Evolutionary conservation across 2,888 invertebrate species (phyloP).

Genomic region (Synergus umbraculus): DNA sequence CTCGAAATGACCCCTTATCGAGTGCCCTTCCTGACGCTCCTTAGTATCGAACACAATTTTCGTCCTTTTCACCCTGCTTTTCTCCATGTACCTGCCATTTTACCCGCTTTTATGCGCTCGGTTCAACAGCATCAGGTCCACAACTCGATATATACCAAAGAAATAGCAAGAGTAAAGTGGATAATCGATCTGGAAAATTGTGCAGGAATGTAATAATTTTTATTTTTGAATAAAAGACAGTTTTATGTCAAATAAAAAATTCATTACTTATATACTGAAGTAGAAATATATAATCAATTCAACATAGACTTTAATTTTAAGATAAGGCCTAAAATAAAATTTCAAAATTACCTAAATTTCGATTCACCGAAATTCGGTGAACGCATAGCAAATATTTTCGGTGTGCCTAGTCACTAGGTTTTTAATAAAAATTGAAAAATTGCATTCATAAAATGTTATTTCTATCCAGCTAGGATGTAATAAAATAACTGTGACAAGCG

Average conservation of each 20-base stretch:
- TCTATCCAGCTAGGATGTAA: neutral
- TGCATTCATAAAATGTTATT: slow-evolving; percentile 5
- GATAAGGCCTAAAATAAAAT: too few species aligned
- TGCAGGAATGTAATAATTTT: neutral
- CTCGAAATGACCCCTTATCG: slow-evolving; percentile 59
- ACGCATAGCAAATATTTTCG: too few species aligned
- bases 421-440: slow-evolving; percentile 7
- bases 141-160: slow-evolving; percentile 20
- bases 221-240: slow-evolving; percentile 13
- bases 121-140: slow-evolving; percentile 31
- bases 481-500: slow-evolving; percentile 30
- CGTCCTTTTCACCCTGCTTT: slow-evolving; percentile 8
- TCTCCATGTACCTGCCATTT: slow-evolving; percentile 13
- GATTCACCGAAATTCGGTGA: too few species aligned
- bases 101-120: slow-evolving; percentile 36
- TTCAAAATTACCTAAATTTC: too few species aligned
- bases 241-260: slow-evolving; percentile 12
- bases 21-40: slow-evolving; percentile 54
- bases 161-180: slow-evolving; percentile 18
- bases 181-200: slow-evolving; percentile 30
- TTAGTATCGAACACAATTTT: slow-evolving; percentile 33
- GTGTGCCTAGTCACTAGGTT: neutral
- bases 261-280: neutral
- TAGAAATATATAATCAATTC: neutral
- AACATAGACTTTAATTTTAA: too few species aligned